Percentiles rank a stretch among this genome's conserved stretches.
Conservation (phyloP, 2,113 vertebrate genomes). For the Periophthalmus modestus region DNA sequence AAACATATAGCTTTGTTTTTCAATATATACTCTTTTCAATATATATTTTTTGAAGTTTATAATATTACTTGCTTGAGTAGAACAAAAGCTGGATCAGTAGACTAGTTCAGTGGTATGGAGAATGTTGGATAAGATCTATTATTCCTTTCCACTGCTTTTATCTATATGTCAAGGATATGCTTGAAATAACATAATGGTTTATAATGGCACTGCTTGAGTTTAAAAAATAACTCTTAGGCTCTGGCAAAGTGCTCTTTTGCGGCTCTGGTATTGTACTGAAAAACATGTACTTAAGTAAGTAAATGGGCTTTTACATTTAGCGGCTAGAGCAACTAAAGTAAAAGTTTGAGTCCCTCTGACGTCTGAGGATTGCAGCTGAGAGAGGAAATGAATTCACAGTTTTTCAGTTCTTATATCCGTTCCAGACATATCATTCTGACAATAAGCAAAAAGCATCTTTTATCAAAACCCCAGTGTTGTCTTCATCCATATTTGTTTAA, state of each 20-base stretch:
- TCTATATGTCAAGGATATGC: not conserved
- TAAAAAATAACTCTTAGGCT: not conserved
- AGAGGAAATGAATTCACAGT: not conserved
- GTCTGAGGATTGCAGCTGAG: not conserved
- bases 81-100: constrained; percentile 28
- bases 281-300: not conserved
- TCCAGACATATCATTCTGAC: not conserved
- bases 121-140: not conserved
- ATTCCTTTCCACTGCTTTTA: not conserved
- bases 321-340: not conserved
- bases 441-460: not conserved
- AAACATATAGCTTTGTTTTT: too few species aligned
- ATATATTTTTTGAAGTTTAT: too few species aligned
- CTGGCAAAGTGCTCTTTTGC: not conserved
- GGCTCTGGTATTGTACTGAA: not conserved
- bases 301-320: not conserved
- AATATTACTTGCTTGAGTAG: not conserved
- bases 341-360: not conserved
- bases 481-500: too few species aligned
- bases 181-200: not conserved
- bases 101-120: not conserved
- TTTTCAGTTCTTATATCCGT: not conserved
- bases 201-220: not conserved
- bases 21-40: too few species aligned
- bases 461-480: too few species aligned